A percentile compares a stretch with the other conserved stretches of the same genome.
Evolutionary conservation across 35 echinoderm and acorn worm species (phyloP).

Genomic region (Apostichopus californicus): DNA sequence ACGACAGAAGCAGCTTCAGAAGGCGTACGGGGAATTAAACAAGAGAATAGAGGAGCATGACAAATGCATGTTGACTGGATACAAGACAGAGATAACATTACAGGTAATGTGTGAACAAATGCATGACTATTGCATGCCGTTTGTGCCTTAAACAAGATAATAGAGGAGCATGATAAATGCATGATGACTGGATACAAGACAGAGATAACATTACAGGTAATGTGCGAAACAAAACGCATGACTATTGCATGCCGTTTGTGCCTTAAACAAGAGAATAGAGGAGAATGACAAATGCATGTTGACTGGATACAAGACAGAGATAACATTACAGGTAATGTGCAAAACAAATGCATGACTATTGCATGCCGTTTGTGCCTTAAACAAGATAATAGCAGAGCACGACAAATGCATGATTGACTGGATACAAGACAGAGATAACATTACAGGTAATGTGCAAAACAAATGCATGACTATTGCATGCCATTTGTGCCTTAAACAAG

Average conservation of each 20-base stretch:
- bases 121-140: constrained; percentile 73
- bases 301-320: constrained; percentile 68
- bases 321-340: constrained; percentile 77
- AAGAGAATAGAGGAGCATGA: constrained; percentile 95
- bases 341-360: not conserved
- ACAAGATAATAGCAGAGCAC: too few species aligned
- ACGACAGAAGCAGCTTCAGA: constrained; percentile 78
- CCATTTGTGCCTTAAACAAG: too few species aligned
- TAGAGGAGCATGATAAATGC: constrained; percentile 68
- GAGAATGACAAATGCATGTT: constrained; percentile 74
- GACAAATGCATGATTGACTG: too few species aligned
- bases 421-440: too few species aligned
- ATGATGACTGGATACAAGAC: constrained; percentile 63
- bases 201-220: constrained; percentile 86
- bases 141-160: not conserved
- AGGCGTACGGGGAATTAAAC: constrained; percentile 88
- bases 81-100: constrained; percentile 91
- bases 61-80: constrained; percentile 64
- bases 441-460: too few species aligned
- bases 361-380: not conserved
- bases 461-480: too few species aligned
- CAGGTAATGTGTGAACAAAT: constrained; percentile 53
- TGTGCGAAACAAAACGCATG: constrained; percentile 44
- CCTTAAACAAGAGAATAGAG: not conserved
- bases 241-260: constrained; percentile 54